Base-by-base conservation (phyloP, 1,140 invertebrate genomes). In the Lordiphosa mommai region DNA sequence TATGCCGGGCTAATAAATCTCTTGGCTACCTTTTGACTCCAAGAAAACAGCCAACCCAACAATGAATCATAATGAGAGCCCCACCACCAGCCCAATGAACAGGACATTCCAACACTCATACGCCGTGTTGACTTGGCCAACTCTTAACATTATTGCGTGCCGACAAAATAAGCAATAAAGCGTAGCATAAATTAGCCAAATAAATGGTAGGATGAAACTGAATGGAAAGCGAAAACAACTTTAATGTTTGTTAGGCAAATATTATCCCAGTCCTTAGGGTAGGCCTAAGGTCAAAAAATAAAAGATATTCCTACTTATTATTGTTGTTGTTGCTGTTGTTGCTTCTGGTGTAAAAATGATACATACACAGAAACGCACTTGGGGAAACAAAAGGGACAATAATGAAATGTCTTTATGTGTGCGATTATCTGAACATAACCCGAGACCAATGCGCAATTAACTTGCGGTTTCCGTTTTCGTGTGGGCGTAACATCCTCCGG, bases 111-210 rank as follows among this genome's bases (percentile, higher is more conserved):
- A 44, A 43, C 57, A 55, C 65, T 49, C 52, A 55, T 58, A 74
- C 65, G 60, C 51, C 55, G 50, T 29, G 61, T 69, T 57, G 64
- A 57, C 68, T 46, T 23, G 60, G 60, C 65, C 55, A 71, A 70
- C 60, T 74, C 53, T 41, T 82, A 66, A 80, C 68, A 64, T 82
- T 76, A 74, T 67, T 65, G 76, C 71, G 65, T 82, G 74, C 70
- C 76, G 65, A 70, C 60, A 67, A 67, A 82, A 56, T 69, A 80
- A 74, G 71, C 76, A 74, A 76, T 82, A 80, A 80, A 69, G 61
- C 76, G 61, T 84, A 82, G 76, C 77, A 80, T 80, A 84, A 80
- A 80, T 82, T 80, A 84, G 76, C 57, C 61, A 71, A 76, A 82
- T 63, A 82, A 77, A 65, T 69, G 68, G 32, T 23, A 4, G 4